Percentiles rank a stretch among this genome's conserved stretches.
phyloP scores from a whole-genome alignment of 1,140 invertebrate genomes.

The Trypoxylus dichotomus region DNA sequence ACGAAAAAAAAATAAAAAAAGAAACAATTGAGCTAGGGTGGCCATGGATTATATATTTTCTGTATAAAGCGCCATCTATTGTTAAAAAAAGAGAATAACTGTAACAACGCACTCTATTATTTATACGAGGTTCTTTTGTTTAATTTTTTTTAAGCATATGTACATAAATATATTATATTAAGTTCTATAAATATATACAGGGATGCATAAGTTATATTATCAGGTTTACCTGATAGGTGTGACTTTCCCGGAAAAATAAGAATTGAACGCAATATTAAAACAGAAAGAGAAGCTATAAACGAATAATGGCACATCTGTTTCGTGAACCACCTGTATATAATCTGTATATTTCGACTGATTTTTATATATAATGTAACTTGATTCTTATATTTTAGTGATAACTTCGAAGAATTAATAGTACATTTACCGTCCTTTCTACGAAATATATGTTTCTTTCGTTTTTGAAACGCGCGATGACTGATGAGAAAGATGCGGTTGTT shows the following conservation, averaged over 20 bases:
- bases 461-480: neutral
- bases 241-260: neutral
- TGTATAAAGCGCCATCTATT: neutral
- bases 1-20: neutral
- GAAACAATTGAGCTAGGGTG: neutral
- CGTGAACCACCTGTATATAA: neutral
- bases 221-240: neutral
- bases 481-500: neutral
- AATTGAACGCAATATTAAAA: too few species aligned
- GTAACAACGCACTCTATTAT: neutral
- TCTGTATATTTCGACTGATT: slow-evolving; percentile 22
- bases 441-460: neutral
- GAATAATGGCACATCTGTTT: neutral
- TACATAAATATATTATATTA: neutral
- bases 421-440: slow-evolving; percentile 10
- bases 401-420: slow-evolving; percentile 14
- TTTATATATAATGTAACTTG: neutral
- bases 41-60: neutral
- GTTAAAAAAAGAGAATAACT: neutral
- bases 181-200: slow-evolving; percentile 3
- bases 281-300: too few species aligned
- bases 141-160: neutral
- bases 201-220: neutral
- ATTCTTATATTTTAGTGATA: slow-evolving; percentile 10
- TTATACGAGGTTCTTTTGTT: neutral